phyloP scores from a whole-genome alignment of 2,797 vertebrate species.

The Coluber constrictor region DNA sequence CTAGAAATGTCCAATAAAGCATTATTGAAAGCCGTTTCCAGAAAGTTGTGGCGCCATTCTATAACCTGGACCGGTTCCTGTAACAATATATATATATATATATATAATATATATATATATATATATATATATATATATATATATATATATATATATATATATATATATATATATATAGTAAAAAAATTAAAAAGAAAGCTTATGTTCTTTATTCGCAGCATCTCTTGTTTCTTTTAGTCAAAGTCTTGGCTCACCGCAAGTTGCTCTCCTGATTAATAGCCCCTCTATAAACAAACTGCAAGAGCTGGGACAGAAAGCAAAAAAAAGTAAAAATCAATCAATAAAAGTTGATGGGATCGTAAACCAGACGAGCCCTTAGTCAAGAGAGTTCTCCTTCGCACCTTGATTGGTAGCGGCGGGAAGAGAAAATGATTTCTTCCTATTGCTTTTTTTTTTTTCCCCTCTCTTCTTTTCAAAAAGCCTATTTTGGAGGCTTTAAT shows the following conservation, averaged over 20 bases:
- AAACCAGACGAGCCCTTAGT: conserved; percentile 46
- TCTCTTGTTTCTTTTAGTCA: conserved; percentile 21
- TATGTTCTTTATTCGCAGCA: conserved; percentile 7
- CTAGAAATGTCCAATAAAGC: conserved; percentile 35
- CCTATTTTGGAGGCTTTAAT: conserved; percentile 12
- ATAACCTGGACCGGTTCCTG: conserved; percentile 33
- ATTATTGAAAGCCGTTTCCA: conserved; percentile 44
- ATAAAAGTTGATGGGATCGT: conserved; percentile 47
- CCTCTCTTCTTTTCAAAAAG: not conserved
- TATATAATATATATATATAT: too few species aligned
- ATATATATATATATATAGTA: not conserved
- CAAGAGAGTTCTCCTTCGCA: conserved; percentile 43
- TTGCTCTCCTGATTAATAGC: conserved; percentile 46
- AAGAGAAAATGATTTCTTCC: not conserved
- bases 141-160: too few species aligned
- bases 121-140: too few species aligned
- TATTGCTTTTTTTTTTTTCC: not conserved
- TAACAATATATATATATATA: too few species aligned
- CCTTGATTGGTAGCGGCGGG: conserved; percentile 44
- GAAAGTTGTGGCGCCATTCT: conserved; percentile 15
- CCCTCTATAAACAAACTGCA: conserved; percentile 53
- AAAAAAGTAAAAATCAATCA: conserved; percentile 46
- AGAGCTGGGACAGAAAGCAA: conserved; percentile 48
- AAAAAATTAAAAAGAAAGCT: conserved; percentile 18
- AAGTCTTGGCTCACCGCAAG: conserved; percentile 29